Evolutionary conservation across 1,140 invertebrate genomes (phyloP), one percentile per base, ranked within the genome.

Genomic region (Varroa destructor): DNA sequence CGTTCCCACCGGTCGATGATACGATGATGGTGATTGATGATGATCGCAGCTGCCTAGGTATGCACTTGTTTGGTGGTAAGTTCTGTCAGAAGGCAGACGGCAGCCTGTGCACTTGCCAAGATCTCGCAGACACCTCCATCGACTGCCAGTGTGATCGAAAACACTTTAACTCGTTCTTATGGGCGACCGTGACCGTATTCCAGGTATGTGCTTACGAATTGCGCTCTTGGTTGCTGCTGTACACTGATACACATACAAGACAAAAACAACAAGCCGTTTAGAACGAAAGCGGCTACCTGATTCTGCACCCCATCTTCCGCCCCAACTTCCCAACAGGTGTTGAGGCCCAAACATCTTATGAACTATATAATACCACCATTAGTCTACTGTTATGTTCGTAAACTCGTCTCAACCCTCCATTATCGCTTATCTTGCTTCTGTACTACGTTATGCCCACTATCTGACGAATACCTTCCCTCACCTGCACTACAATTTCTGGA

Each of bases 1-100:
- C 51, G 67, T n/a, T 56, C 43, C 54, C 43, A 40, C 40, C 40
- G 37, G 74, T 72, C 64, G 71, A 1, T 72, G 25, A 4, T 55
- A 25, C n/a, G 61, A 67, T 67, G 61, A 67, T 25, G 40, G 54
- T 58, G 57, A 56, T 56, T 58, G 57, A 58, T 58, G 57, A 67
- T 46, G 37, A 46, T 37, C 82, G 81, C 88, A 93, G 91, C 87
- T 92, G 93, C 83, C 88, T 93, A 84, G 93, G 93, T 83, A 95
- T 94, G 91, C 91, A 93, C 86, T 88, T 96, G 83, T 97, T 97
- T 86, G 92, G 91, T 82, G 92, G 92, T 88, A 94, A 93, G 87
- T 95, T 96, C 91, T 96, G 93, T 88, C 73, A 70, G 72, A 89
- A 87, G 82, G 86, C 86, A 80, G 86, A 89, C 81, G 88, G 89